Conservation (phyloP, 2,113 vertebrate species). For the Pelecanus crispus region DNA sequence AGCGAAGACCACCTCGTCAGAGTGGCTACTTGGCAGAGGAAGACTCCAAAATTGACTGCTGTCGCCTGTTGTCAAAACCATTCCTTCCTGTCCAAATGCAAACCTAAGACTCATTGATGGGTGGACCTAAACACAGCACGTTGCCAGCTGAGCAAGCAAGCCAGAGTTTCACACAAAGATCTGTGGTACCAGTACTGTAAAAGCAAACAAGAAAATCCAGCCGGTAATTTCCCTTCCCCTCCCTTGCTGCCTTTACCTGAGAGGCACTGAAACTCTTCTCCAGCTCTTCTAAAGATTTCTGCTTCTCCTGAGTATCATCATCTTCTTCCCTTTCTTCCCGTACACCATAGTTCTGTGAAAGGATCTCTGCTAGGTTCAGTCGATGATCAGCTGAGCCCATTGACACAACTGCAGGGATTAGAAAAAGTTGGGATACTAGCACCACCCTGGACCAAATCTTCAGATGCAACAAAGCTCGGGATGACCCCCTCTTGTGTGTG, state of each 20-base stretch:
- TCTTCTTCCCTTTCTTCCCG: conserved; percentile 64
- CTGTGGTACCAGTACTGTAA: neutral
- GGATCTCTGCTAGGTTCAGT: conserved; percentile 78
- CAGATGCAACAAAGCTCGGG: neutral
- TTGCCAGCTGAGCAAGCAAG: neutral
- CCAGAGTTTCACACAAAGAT: neutral
- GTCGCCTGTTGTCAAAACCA: neutral
- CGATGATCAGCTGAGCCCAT: conserved; percentile 77
- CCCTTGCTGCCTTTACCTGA: conserved; percentile 58
- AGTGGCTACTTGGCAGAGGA: neutral
- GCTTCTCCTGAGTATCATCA: conserved; percentile 19
- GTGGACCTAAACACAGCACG: neutral
- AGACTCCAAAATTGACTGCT: neutral
- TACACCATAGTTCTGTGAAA: conserved; percentile 76
- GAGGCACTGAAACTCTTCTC: conserved; percentile 69
- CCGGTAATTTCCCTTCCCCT: neutral
- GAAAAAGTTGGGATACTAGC: neutral
- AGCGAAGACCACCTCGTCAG: neutral
- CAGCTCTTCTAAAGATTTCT: conserved; percentile 74
- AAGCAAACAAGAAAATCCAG: neutral
- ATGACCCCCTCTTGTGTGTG: neutral
- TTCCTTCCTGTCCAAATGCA: neutral
- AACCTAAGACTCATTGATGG: neutral
- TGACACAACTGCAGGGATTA: conserved; percentile 67
- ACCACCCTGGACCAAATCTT: neutral